A percentile compares a stretch with the other conserved stretches of the same genome.
phyloP scores from a whole-genome alignment of 2,797 vertebrate genomes.

The Oryzias dopingdopingensis region DNA sequence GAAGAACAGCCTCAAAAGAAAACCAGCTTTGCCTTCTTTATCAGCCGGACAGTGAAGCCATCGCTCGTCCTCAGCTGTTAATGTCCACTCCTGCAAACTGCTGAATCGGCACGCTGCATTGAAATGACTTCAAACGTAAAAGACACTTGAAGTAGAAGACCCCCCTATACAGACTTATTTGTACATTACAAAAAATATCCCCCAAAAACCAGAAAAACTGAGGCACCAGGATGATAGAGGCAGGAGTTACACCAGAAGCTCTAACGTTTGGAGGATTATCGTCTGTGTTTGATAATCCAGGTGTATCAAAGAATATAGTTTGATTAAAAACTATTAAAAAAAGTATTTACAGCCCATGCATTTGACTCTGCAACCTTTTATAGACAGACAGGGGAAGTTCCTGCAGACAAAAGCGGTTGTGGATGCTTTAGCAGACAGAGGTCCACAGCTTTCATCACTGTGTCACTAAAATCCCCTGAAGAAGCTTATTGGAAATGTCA shows the following conservation, averaged over 20 bases:
- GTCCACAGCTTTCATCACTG: constrained; percentile 9
- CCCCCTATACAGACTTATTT: not conserved
- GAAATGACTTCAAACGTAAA: constrained; percentile 42
- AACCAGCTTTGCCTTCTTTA: constrained; percentile 10
- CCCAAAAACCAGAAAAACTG: not conserved
- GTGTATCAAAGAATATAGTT: not conserved
- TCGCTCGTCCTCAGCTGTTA: constrained; percentile 3
- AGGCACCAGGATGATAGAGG: not conserved
- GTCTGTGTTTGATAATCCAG: not conserved
- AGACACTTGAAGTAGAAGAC: constrained; percentile 36
- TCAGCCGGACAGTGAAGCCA: constrained; percentile 7
- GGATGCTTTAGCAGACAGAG: constrained; percentile 6
- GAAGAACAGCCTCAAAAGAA: constrained; percentile 39
- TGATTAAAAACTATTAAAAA: not conserved
- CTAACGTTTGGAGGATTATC: not conserved
- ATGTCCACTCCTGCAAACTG: constrained; percentile 34
- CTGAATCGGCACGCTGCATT: constrained; percentile 29
- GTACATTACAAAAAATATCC: not conserved
- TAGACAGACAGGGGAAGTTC: not conserved
- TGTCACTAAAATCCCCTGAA: constrained; percentile 51
- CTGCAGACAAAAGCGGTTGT: not conserved
- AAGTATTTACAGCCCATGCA: constrained; percentile 47
- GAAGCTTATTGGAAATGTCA: constrained; percentile 49
- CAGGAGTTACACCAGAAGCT: not conserved
- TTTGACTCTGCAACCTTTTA: constrained; percentile 12